These are phyloP conservation scores for Stictonetta naevosa DNA, from an alignment of 2,113 vertebrate genomes.

Conservation along the genomic window DNA sequence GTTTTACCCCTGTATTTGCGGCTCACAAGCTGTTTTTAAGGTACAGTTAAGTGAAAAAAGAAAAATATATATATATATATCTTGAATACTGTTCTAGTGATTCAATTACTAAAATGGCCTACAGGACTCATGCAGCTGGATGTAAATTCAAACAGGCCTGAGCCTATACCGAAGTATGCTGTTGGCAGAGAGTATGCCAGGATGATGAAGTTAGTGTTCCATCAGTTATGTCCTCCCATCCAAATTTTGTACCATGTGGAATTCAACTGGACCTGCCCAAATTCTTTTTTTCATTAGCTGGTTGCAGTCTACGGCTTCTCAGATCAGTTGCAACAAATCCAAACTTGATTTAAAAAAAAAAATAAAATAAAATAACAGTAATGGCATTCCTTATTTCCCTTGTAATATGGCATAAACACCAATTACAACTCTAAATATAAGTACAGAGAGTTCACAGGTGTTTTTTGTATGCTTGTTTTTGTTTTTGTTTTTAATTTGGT, in stretches of 20 bases:
- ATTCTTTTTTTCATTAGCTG: not conserved
- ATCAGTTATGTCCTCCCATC: not conserved
- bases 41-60: not conserved
- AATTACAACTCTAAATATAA: not conserved
- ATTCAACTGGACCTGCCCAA: not conserved
- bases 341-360: too few relatives aligned
- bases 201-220: not conserved
- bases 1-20: accelerated
- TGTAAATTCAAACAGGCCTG: not conserved
- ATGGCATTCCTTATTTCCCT: not conserved
- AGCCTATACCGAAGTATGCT: not conserved
- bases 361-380: too few relatives aligned
- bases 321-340: not conserved
- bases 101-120: not conserved
- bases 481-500: not conserved
- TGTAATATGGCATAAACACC: not conserved
- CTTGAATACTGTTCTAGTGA: not conserved
- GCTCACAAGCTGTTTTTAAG: not conserved
- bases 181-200: not conserved
- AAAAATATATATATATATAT: too few relatives aligned
- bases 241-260: not conserved
- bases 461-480: not conserved
- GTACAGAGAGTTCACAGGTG: not conserved
- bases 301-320: not conserved
- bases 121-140: not conserved